phyloP scores from a whole-genome alignment of 2,797 vertebrate genomes.

The Artibeus lituratus region DNA sequence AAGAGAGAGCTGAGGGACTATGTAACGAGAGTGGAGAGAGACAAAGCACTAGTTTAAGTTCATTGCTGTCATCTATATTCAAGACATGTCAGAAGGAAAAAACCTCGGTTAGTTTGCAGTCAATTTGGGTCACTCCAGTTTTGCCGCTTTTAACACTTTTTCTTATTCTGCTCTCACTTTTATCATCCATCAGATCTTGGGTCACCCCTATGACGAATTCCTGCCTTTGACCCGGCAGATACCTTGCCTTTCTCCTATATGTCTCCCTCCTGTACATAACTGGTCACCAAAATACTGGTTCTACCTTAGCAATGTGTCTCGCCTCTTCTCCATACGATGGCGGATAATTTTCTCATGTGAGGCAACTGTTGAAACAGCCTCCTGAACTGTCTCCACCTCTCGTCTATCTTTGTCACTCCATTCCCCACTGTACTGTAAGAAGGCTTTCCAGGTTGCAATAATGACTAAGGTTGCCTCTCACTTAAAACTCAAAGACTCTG shows the following conservation, averaged over 20 bases:
- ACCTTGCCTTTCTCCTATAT: not conserved
- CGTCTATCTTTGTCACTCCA: not conserved
- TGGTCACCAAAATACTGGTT: not conserved
- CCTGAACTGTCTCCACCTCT: not conserved
- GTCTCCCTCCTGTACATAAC: not conserved
- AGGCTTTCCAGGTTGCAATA: not conserved
- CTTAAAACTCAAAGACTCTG: not conserved
- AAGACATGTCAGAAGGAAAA: not conserved
- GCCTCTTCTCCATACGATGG: not conserved
- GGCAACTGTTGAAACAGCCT: not conserved
- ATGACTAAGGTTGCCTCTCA: not conserved
- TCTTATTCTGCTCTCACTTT: not conserved
- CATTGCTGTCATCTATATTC: not conserved
- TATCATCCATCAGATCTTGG: not conserved
- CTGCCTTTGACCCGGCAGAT: not conserved
- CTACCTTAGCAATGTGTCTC: not conserved
- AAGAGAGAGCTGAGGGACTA: not conserved
- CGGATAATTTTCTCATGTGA: not conserved
- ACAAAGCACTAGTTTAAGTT: not conserved
- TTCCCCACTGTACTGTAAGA: not conserved
- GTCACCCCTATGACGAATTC: not conserved
- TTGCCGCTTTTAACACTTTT: not conserved
- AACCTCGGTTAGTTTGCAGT: not conserved
- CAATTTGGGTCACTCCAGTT: not conserved
- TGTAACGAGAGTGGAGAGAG: not conserved